phyloP scores from a whole-genome alignment of 1,140 invertebrate genomes.

The Drosophila elegans region DNA sequence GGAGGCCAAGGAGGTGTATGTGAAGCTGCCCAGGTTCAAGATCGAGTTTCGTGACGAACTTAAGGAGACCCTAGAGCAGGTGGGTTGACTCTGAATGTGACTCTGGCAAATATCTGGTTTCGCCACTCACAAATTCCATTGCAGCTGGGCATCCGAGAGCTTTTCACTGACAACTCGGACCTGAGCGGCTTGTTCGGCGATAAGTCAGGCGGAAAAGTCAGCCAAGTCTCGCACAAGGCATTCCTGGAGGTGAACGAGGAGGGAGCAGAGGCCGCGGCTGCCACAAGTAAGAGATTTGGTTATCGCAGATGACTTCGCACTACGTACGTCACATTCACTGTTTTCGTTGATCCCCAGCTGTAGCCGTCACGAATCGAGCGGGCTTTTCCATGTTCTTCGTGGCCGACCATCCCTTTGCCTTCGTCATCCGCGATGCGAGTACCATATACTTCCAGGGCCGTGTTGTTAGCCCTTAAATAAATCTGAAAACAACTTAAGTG shows the following conservation, averaged over 20 bases:
- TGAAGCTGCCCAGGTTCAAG: constrained; percentile 88
- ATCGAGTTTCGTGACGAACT: constrained; percentile 86
- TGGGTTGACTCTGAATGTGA: constrained; percentile 32
- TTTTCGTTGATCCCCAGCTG: constrained; percentile 5
- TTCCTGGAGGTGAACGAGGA: constrained; percentile 87
- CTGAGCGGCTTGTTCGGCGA: constrained; percentile 86
- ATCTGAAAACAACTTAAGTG: no score
- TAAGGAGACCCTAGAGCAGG: constrained; percentile 85
- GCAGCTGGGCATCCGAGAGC: constrained; percentile 87
- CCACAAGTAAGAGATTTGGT: constrained; percentile 69
- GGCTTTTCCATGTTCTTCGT: constrained; percentile 15
- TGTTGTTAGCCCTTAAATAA: constrained; percentile 13
- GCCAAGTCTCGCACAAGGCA: constrained; percentile 86
- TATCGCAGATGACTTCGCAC: not conserved
- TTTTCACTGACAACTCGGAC: constrained; percentile 87
- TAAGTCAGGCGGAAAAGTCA: constrained; percentile 85
- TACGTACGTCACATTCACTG: not conserved
- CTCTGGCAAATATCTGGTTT: not conserved
- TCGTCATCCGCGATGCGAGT: constrained; percentile 21
- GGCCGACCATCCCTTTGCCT: constrained; percentile 76
- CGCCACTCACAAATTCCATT: constrained; percentile 3
- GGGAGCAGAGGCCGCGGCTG: constrained; percentile 86
- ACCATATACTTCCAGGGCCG: constrained; percentile 32
- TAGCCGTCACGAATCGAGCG: constrained; percentile 11
- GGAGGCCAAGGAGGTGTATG: constrained; percentile 74